Conservation (phyloP, 2,888 invertebrate genomes). For the Parnassius mnemosyne region DNA sequence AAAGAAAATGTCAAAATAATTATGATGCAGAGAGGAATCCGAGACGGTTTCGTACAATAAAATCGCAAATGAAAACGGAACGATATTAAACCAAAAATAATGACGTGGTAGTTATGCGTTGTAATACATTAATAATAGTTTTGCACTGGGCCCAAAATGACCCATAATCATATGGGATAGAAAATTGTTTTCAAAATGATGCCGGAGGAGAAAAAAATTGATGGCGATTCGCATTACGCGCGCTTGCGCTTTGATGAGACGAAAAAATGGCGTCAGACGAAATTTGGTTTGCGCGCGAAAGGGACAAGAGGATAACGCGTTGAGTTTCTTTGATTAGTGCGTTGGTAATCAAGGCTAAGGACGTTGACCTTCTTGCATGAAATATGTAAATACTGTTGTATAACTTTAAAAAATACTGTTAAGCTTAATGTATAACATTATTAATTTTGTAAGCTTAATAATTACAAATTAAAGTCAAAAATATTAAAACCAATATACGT, state of each 20-base stretch:
- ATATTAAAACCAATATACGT: no score
- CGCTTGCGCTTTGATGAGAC: conserved; percentile 55
- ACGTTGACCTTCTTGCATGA: conserved; percentile 24
- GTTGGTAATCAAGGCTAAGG: conserved; percentile 31
- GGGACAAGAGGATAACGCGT: conserved; percentile 45
- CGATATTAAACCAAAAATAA: conserved; percentile 50
- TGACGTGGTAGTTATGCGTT: conserved; percentile 48
- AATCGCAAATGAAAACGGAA: conserved; percentile 37
- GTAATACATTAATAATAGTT: conserved; percentile 76
- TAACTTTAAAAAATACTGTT: no score
- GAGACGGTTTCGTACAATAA: conserved; percentile 38
- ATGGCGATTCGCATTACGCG: conserved; percentile 61
- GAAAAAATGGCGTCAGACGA: conserved; percentile 62
- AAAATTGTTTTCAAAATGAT: conserved; percentile 75
- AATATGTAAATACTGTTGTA: conserved; percentile 17
- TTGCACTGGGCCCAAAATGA: conserved; percentile 65
- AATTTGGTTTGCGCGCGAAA: conserved; percentile 49
- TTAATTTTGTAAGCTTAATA: no score
- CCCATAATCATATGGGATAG: conserved; percentile 76
- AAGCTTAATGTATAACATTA: no score
- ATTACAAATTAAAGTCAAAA: no score
- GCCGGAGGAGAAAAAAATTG: conserved; percentile 59
- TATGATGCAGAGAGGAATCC: conserved; percentile 32
- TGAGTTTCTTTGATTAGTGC: conserved; percentile 66
- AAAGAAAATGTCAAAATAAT: conserved; percentile 38